These are phyloP conservation scores for Galerucella nymphaeae DNA, from an alignment of 2,888 invertebrate species.

Conservation along the genomic window DNA sequence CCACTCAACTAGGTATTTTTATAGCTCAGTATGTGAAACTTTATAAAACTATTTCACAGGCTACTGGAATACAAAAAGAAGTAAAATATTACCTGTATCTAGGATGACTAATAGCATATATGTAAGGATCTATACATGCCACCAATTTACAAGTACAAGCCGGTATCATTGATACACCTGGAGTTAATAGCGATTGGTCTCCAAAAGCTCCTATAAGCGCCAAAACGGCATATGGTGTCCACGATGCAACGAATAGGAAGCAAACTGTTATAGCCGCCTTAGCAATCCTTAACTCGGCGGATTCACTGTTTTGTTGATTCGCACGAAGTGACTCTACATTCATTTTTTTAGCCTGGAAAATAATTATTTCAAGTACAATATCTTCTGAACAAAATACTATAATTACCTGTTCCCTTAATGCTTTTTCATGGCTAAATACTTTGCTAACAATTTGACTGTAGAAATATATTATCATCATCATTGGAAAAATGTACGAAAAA, in stretches of 20 bases:
- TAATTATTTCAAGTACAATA: constrained; percentile 17
- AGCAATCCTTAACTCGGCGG: constrained; percentile 86
- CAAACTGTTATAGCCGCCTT: constrained; percentile 90
- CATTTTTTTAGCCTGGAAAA: constrained; percentile 83
- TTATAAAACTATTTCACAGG: no score
- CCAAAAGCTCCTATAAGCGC: constrained; percentile 87
- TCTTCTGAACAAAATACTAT: background rate
- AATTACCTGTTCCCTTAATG: constrained; percentile 74
- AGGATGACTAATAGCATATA: constrained; percentile 92
- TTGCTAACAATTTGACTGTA: constrained; percentile 89
- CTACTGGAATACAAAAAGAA: no score
- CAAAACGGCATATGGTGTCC: constrained; percentile 90
- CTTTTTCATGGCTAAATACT: constrained; percentile 87
- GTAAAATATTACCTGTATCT: constrained; percentile 74
- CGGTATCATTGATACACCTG: constrained; percentile 86
- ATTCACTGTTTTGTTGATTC: constrained; percentile 75
- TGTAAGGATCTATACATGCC: constrained; percentile 92
- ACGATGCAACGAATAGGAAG: constrained; percentile 85
- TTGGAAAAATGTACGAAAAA: constrained; percentile 82
- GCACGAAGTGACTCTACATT: constrained; percentile 86
- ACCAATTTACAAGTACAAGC: constrained; percentile 88
- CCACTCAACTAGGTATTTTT: no score
- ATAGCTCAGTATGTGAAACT: no score
- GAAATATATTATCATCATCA: constrained; percentile 82
- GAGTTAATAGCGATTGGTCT: constrained; percentile 77